A percentile compares a stretch with the other conserved stretches of the same genome.
phyloP scores from a whole-genome alignment of 2,888 invertebrate species.

The Minunthozetes semirufus region DNA sequence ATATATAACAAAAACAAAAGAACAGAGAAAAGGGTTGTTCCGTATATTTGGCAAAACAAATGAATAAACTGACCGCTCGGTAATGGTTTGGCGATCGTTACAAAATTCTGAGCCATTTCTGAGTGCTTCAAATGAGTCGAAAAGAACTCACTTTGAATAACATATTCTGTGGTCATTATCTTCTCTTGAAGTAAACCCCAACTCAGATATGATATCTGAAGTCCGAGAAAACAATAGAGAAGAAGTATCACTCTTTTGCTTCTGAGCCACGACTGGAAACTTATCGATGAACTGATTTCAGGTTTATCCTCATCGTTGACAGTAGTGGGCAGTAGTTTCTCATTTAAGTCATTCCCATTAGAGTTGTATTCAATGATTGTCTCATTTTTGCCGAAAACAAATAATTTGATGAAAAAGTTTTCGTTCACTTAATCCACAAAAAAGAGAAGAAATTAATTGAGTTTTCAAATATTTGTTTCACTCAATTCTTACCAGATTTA shows the following conservation, averaged over 20 bases:
- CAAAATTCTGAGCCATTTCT: not conserved
- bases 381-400: constrained; percentile 38
- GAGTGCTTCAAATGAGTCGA: not conserved
- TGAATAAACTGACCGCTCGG: not conserved
- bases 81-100: not conserved
- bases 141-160: constrained; percentile 31
- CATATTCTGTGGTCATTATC: constrained; percentile 71
- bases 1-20: not conserved
- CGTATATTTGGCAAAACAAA: no score
- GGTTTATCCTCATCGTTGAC: not conserved
- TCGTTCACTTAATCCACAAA: constrained; percentile 34
- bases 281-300: not conserved
- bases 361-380: not conserved
- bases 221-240: constrained; percentile 72
- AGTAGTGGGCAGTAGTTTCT: not conserved
- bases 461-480: not conserved
- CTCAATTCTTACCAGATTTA: constrained; percentile 4
- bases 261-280: not conserved
- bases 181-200: constrained; percentile 98
- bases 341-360: not conserved
- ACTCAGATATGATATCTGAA: constrained; percentile 82
- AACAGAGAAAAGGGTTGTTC: not conserved
- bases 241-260: not conserved
- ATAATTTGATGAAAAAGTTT: constrained; percentile 37
- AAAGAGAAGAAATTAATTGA: constrained; percentile 21